Base-by-base conservation (phyloP, 1,140 invertebrate species). In the Cyphomyrmex costatus region DNA sequence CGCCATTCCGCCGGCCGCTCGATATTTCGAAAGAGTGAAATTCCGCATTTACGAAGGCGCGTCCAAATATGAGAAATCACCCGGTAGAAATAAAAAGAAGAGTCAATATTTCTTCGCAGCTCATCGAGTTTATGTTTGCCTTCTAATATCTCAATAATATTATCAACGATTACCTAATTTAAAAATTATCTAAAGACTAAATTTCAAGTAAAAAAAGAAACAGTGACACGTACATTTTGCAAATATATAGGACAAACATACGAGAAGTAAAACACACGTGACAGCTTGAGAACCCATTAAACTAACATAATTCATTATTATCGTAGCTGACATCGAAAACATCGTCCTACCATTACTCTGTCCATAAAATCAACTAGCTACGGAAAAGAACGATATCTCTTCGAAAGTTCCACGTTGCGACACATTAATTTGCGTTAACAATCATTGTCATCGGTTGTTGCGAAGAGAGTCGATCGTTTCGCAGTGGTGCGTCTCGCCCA, bases 31-130 rank as follows among this genome's bases (percentile, higher is more conserved):
- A 74, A 73, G 71, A 21, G 66, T 33, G 79, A 70, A 87, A 89
- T 85, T 77, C 51, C 68, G 27, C 63, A 74, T 80, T 73, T 85
- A 77, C 61, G 76, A 71, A 88, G 76, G 83, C 46, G 68, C n/a
- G 42, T 60, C 21, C 58, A 30, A 51, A 51, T 49, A 49, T 85
- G 83, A 88, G 87, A 89, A 88, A 91, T 82, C 68, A 82, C 58
- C 51, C 46, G 79, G 14, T 10, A n/a, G 3, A 21, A 24, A 14
- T 27, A 27, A 36, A 19, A 61, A 14, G 56, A 46, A 49, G 19
- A n/a, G 16, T n/a, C 46, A 33, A 70, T 58, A 42, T 73, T 73
- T 61, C 58, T 46, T 74, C 79, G 19, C 56, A 24, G n/a, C 27
- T 24, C 46, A 27, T 80, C 49, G n/a, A n/a, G 14, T 53, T 68